Evolutionary conservation across 2,797 vertebrate genomes (phyloP), one percentile per base, ranked within the genome.

Genomic region (Rallus crepitans): DNA sequence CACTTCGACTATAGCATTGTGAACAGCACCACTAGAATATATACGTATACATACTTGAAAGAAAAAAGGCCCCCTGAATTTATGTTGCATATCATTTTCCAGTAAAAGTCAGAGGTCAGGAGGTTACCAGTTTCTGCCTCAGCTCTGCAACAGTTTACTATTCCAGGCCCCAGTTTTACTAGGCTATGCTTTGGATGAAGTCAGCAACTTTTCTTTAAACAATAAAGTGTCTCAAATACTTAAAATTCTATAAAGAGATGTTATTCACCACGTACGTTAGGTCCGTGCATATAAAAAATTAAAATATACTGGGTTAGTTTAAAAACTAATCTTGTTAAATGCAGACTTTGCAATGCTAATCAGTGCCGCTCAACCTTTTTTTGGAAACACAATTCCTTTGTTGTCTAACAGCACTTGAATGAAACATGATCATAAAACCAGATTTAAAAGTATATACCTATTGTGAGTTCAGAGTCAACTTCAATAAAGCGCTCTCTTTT

Each of bases 81-180:
- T 98, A 97, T 96, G 97, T 97, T 97, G 96, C 97, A 93, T 98
- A 97, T 98, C 97, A 96, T 97, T 97, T 98, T 95, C 97, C 97
- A 97, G 96, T 97, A 98, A 98, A 98, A 98, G 97, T 97, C 97
- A 98, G 97, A 98, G 98, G 97, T 97, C 97, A 97, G 89, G 92
- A 96, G 97, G 98, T 98, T 94, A 97, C 97, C 96, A 96, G 95
- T 98, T 97, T 97, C 97, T 97, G 96, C 96, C 96, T 98, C 95
- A 89, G 96, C 96, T 97, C 97, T 96, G 94, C 95, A 97, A 97
- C 89, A 95, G 96, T 98, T 97, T 97, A 97, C 97, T 97, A 95
- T 96, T 97, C 94, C 77, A 91, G 97, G 95, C 92, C 97, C 89
- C 94, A 16, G 94, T 98, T 98, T 98, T 97, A 98, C 97, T 97